A percentile compares a stretch with the other conserved stretches of the same genome.
Conservation (phyloP, 2,113 vertebrate genomes). For the Arenaria interpres region DNA sequence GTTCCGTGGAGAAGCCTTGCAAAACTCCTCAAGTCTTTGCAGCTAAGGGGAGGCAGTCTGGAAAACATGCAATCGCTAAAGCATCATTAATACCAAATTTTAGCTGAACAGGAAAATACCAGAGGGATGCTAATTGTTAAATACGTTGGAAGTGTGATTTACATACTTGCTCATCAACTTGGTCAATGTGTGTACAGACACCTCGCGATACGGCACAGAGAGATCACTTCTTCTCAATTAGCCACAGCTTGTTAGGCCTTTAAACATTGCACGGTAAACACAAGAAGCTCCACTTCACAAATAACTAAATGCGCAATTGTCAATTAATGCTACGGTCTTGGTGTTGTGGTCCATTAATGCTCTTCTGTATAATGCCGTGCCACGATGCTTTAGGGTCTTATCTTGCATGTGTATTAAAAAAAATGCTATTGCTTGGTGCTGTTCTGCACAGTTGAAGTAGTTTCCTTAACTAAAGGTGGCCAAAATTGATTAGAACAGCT, state of each 20-base stretch:
- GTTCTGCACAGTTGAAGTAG: neutral
- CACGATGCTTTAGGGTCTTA: neutral
- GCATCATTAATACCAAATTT: neutral
- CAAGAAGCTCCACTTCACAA: neutral
- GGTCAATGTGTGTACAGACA: neutral
- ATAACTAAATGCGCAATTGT: neutral
- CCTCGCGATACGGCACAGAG: neutral
- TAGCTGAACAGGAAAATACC: neutral
- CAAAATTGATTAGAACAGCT: slow-evolving; percentile 16
- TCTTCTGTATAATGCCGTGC: neutral
- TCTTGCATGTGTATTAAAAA: neutral
- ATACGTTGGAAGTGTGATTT: neutral
- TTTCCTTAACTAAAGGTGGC: slow-evolving; percentile 2
- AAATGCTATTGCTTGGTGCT: neutral
- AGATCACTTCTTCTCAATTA: neutral
- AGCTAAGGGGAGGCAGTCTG: neutral
- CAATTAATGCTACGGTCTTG: neutral
- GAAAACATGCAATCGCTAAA: neutral
- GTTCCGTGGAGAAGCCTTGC: neutral
- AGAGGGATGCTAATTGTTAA: neutral
- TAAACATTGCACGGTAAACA: neutral
- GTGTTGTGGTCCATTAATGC: neutral
- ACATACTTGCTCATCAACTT: neutral
- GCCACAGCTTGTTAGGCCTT: neutral
- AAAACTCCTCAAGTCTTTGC: neutral